phyloP scores from a whole-genome alignment of 2,797 vertebrate species.

The Echeneis naucrates region DNA sequence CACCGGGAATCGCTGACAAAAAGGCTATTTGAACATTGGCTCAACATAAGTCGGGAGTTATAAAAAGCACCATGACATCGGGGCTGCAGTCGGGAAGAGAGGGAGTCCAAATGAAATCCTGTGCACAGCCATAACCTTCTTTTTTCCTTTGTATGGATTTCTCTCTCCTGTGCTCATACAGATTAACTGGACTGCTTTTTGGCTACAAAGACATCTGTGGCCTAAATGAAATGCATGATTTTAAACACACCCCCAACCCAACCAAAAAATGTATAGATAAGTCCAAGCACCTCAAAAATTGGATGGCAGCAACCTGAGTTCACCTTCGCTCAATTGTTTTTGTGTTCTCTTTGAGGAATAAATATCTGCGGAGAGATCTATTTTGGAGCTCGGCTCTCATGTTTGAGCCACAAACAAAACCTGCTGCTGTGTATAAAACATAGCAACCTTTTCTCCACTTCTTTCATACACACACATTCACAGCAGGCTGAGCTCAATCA shows the following conservation, averaged over 20 bases:
- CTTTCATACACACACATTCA: constrained; percentile 14
- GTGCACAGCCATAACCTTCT: constrained; percentile 59
- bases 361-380: constrained; percentile 35
- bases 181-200: constrained; percentile 70
- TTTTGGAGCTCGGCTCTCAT: constrained; percentile 21
- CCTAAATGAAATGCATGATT: constrained; percentile 57
- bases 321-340: constrained; percentile 10
- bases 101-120: constrained; percentile 67
- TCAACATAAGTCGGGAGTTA: constrained; percentile 73
- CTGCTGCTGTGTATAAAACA: constrained; percentile 15
- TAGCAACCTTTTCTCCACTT: constrained; percentile 4
- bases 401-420: constrained; percentile 26
- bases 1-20: constrained; percentile 64
- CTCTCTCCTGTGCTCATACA: constrained; percentile 59
- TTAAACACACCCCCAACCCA: not conserved
- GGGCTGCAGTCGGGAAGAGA: constrained; percentile 53
- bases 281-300: constrained; percentile 14
- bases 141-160: constrained; percentile 54
- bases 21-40: constrained; percentile 75
- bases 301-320: constrained; percentile 14
- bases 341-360: constrained; percentile 32
- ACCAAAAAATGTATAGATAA: constrained; percentile 8
- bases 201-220: constrained; percentile 62
- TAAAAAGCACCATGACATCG: constrained; percentile 71
- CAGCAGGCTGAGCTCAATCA: constrained; percentile 45